These are phyloP conservation scores for Gryllus longicercus DNA, from an alignment of 2,888 invertebrate genomes.

Conservation along the genomic window DNA sequence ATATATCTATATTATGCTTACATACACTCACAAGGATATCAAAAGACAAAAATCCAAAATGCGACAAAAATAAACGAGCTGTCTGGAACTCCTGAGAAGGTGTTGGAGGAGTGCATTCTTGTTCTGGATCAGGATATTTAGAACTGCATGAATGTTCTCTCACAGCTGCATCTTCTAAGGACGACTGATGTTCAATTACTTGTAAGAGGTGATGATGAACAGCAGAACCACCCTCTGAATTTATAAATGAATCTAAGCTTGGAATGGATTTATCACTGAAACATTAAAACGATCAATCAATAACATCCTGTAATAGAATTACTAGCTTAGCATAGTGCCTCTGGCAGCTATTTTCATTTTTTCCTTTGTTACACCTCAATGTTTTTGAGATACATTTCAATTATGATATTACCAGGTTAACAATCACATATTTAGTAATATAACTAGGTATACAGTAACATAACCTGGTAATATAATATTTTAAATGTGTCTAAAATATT, in stretches of 20 bases:
- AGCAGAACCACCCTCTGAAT: constrained; percentile 52
- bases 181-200: constrained; percentile 67
- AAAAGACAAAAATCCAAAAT: constrained; percentile 81
- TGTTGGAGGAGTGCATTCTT: constrained; percentile 72
- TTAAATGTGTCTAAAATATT: no score
- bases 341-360: neutral
- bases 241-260: constrained; percentile 72
- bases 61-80: constrained; percentile 88
- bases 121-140: constrained; percentile 45
- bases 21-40: constrained; percentile 39
- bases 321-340: neutral
- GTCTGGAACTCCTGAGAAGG: constrained; percentile 93
- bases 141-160: constrained; percentile 19
- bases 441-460: no score
- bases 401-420: no score
- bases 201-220: constrained; percentile 68
- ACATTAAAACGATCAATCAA: constrained; percentile 41
- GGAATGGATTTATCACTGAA: constrained; percentile 86
- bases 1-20: neutral
- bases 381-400: neutral
- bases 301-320: neutral
- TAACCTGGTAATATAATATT: no score
- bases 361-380: no score
- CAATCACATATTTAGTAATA: no score
- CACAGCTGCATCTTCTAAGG: constrained; percentile 45